Evolutionary conservation across 37 sponge, comb jelly and placozoan species (phyloP), one percentile per base, ranked within the genome.

Genomic region (Theonella swinhoei): DNA sequence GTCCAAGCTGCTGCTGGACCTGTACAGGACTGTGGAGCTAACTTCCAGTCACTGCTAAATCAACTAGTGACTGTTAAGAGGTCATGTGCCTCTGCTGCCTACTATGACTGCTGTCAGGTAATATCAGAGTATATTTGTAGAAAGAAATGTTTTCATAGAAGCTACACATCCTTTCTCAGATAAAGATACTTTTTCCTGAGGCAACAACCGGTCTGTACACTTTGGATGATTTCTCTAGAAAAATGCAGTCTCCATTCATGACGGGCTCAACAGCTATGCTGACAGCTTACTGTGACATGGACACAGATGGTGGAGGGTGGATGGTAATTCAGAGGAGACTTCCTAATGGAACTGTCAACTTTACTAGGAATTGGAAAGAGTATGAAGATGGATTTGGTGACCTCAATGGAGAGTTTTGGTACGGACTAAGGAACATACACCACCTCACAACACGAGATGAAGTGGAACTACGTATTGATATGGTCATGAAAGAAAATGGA

Each of bases 341-440:
- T 0, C 23, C 47, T 0, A 24, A 38, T 72, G 40, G 68, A 3
- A 42, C 41, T n/a, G 83, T 82, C 28, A 72, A 82, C 30, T 82
- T 82, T 41, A 24, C 39, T 72, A 38, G 61, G 2, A 35, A 9
- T 37, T 82, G 83, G 83, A 25, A 2, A 14, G 74, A 72, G 39
- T 82, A 82, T 63, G 74, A 63, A 26, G 59, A 82, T 72, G 83
- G 83, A 34, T 82, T 82, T 82, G 83, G 83, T 1, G 43, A 73
- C 61, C 39, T 82, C 24, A 36, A 68, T 4, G 39, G 40, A 35
- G 83, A 82, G 39, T 72, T 73, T 64, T 82, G 74, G 83, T 73
- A 37, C 17, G 83, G 74, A 63, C 39, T 82, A 20, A 25, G 74
- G 28, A 82, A 72, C 40, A 71, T 82, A 1, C 83, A 82, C 59